Percentiles rank a stretch among this genome's conserved stretches.
Evolutionary conservation across 2,797 vertebrate genomes (phyloP).

Genomic region (Gastrophryne carolinensis): DNA sequence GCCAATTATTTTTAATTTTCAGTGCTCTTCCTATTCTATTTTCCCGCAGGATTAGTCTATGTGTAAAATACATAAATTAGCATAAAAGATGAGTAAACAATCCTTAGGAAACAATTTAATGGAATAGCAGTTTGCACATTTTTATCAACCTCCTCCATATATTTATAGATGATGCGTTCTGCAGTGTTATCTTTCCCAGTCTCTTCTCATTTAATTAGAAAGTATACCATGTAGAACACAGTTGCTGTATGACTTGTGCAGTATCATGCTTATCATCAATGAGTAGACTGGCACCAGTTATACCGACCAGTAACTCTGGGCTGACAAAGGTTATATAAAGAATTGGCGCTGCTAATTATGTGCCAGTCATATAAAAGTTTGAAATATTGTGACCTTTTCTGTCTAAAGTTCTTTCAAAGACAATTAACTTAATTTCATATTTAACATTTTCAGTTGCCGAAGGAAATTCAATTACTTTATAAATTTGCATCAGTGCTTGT

Average conservation of each 20-base stretch:
- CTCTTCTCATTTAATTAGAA: conserved; percentile 37
- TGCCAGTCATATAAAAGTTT: background rate
- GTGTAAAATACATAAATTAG: conserved; percentile 37
- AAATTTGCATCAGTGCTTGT: no score
- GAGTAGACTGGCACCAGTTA: background rate
- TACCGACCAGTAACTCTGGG: background rate
- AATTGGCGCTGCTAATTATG: background rate
- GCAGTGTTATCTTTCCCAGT: background rate
- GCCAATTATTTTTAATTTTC: conserved; percentile 40
- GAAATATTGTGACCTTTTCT: background rate
- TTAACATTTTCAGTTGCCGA: background rate
- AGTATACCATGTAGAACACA: conserved; percentile 1
- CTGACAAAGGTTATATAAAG: background rate
- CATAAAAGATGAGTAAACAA: conserved; percentile 46
- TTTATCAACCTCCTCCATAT: conserved; percentile 2
- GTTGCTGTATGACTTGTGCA: background rate
- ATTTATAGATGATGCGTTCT: conserved; percentile 5
- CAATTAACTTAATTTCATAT: background rate
- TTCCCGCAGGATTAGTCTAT: conserved; percentile 6
- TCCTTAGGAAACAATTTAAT: conserved; percentile 31
- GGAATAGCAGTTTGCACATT: background rate
- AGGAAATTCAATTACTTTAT: background rate
- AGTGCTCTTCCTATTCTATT: conserved; percentile 15
- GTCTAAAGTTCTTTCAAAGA: background rate
- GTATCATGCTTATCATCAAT: background rate